Evolutionary conservation across 2,113 vertebrate species (phyloP).

Genomic region (Apodemus sylvaticus): DNA sequence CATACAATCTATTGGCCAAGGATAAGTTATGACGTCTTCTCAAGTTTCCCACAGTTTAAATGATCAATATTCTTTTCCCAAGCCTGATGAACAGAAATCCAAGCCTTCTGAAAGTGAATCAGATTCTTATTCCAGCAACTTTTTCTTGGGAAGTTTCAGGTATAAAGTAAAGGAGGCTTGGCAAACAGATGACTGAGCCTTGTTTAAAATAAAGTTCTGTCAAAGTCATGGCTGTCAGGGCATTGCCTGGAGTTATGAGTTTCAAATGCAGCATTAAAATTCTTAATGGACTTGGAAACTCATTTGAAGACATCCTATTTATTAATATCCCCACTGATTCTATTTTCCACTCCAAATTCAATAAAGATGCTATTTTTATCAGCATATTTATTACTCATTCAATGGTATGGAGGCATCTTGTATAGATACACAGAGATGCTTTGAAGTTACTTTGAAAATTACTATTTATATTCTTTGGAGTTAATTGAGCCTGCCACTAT

Average conservation of each 20-base stretch:
- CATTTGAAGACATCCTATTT: conserved; percentile 73
- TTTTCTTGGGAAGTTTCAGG: conserved; percentile 59
- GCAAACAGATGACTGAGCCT: conserved; percentile 73
- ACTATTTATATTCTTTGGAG: conserved; percentile 73
- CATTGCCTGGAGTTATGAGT: conserved; percentile 66
- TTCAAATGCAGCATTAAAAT: conserved; percentile 73
- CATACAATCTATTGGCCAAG: background rate
- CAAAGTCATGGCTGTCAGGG: conserved; percentile 52
- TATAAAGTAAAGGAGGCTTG: conserved; percentile 60
- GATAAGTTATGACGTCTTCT: background rate
- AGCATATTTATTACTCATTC: conserved; percentile 65
- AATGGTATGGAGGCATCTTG: conserved; percentile 57
- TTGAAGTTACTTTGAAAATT: conserved; percentile 65
- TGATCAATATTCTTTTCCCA: background rate
- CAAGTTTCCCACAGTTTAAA: background rate
- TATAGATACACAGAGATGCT: conserved; percentile 66
- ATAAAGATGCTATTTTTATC: conserved; percentile 76
- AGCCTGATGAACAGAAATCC: background rate
- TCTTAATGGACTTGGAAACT: conserved; percentile 74
- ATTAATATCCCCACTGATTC: conserved; percentile 74
- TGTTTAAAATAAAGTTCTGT: conserved; percentile 77
- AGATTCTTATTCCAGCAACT: background rate
- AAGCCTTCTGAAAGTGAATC: conserved; percentile 3
- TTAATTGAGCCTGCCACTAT: conserved; percentile 74
- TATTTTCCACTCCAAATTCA: conserved; percentile 70